Base-by-base conservation (phyloP, 1,140 invertebrate genomes). In the Papilio polytes region DNA sequence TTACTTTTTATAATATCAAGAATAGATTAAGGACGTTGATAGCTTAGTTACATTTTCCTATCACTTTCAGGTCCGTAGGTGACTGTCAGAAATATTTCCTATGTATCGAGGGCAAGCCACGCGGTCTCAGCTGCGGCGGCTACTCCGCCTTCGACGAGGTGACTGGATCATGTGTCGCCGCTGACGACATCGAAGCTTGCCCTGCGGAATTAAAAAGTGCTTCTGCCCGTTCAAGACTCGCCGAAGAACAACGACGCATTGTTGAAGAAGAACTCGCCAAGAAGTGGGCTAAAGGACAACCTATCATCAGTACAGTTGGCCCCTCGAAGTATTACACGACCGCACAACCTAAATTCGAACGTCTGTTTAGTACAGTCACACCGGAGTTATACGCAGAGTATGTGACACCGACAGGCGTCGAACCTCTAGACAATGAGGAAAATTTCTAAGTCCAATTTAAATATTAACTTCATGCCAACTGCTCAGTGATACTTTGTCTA, bases 71-170 rank as follows among this genome's bases (percentile, higher is more conserved):
- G 82, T 96, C 96, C 80, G 95, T 96, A 0, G 86, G 80, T 1
- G 97, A 98, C 85, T 98, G 98, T 90, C 97, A 98, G 85, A 96
- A 96, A 85, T 98, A 98, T 89, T 98, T 97, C 90, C 95, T 98
- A 3, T 98, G 98, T 88, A 96, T 98, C 1, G 97, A 97, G 59
- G 96, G 96, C 36, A 96, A 96, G 82, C 98, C 98, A 0, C 91
- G 97, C 66, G 87, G 90, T 1, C 96, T 97, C 79, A 96, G 96
- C 70, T 98, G 98, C 87, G 97, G 97, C 12, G 96, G 97, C 82
- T 97, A 97, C 83, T 96, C 96, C 31, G 98, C 97, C 4, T 99
- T 97, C 92, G 98, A 98, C 83, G 97, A 98, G 26, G 89, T 97
- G 2, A 97, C 96, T 12, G 96, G 96, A 66, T 94, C 96, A 53